Evolutionary conservation across 2,797 vertebrate species (phyloP).

Genomic region (Nasua narica): DNA sequence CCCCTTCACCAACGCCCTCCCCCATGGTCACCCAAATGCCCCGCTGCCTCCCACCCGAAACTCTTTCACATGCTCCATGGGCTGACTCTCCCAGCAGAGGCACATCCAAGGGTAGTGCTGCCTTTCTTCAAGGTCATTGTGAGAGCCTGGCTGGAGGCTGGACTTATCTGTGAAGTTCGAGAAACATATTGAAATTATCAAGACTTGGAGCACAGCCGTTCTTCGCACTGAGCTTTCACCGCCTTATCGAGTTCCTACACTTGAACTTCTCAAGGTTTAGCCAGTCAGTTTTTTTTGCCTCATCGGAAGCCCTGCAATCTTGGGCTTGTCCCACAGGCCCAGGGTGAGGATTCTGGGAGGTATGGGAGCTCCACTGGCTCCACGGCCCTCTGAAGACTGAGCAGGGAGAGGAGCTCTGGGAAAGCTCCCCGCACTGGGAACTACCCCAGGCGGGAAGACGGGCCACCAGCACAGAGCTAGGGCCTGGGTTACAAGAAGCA

Average conservation of each 20-base stretch:
- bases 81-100: neutral
- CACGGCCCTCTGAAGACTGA: neutral
- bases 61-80: neutral
- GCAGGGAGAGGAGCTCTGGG: neutral
- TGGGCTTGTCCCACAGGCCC: neutral
- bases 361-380: neutral
- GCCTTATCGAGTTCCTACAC: slow-evolving; percentile 20
- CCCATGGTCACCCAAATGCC: neutral
- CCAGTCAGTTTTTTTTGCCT: slow-evolving; percentile 11
- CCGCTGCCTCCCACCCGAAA: neutral
- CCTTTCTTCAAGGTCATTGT: neutral
- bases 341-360: slow-evolving; percentile 49
- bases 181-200: slow-evolving; percentile 64
- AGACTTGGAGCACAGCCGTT: slow-evolving; percentile 16
- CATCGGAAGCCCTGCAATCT: neutral
- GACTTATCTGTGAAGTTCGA: neutral
- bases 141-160: neutral
- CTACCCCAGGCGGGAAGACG: neutral
- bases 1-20: neutral
- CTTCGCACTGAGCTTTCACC: neutral
- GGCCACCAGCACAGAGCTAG: neutral
- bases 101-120: neutral
- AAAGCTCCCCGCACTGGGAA: neutral
- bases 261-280: slow-evolving; percentile 28
- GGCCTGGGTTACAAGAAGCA: neutral